Evolutionary conservation across 2,113 vertebrate species (phyloP).

Genomic region (Heptranchias perlo): DNA sequence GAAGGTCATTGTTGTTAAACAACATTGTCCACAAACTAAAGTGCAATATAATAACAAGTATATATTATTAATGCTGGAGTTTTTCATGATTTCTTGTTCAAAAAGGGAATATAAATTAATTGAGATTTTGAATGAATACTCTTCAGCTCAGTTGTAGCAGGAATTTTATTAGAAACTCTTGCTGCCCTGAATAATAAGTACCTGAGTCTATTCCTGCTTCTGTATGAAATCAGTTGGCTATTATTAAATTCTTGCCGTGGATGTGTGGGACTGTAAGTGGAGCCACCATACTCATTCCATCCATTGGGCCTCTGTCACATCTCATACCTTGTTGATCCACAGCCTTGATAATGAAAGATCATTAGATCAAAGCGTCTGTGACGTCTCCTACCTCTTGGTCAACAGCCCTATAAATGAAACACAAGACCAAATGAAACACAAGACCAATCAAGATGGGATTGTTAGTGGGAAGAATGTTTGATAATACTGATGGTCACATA

Average conservation of each 20-base stretch:
- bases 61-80: not conserved
- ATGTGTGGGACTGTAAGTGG: not conserved
- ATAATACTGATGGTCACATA: not conserved
- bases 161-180: not conserved
- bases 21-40: not conserved
- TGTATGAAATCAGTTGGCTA: not conserved
- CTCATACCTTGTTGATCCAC: not conserved
- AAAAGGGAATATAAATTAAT: not conserved
- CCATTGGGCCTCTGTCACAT: not conserved
- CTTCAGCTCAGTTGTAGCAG: not conserved
- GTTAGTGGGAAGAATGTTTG: not conserved
- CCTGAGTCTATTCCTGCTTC: not conserved
- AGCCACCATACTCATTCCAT: not conserved
- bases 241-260: not conserved
- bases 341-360: not conserved
- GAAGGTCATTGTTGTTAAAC: not conserved
- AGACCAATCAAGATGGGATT: not conserved
- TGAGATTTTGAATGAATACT: not conserved
- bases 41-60: not conserved
- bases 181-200: not conserved
- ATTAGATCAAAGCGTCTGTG: not conserved
- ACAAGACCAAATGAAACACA: not conserved
- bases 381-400: not conserved
- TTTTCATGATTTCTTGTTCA: not conserved
- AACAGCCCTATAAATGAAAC: not conserved